These are phyloP conservation scores for Pocillopora damicornis DNA, from an alignment of 64 coral and sea anemone genomes.

Conservation along the genomic window DNA sequence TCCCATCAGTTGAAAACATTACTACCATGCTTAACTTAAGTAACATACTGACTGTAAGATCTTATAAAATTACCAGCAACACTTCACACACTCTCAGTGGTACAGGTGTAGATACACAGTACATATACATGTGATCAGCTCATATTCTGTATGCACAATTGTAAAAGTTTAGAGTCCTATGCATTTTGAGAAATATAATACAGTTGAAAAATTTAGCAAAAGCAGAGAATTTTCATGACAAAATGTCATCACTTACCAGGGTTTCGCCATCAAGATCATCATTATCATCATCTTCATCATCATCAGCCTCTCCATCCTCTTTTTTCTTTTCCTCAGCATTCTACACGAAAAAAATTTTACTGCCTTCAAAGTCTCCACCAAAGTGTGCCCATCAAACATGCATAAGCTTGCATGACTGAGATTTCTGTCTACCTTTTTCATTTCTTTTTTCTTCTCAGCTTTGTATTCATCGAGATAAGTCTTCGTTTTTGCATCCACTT, in stretches of 20 bases:
- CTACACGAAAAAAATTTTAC: background rate
- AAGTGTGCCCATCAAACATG: too few relatives aligned
- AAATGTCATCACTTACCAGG: conserved; percentile 41
- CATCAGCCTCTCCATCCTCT: conserved; percentile 85
- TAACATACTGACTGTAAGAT: too few relatives aligned
- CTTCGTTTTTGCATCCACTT: conserved; percentile 99
- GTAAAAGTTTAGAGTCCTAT: too few relatives aligned
- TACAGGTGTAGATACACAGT: too few relatives aligned
- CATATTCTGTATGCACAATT: too few relatives aligned
- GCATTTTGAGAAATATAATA: too few relatives aligned
- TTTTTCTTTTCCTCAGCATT: conserved; percentile 38
- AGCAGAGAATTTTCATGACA: background rate
- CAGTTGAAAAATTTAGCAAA: too few relatives aligned
- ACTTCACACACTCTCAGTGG: too few relatives aligned
- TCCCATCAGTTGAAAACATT: background rate
- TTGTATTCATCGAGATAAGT: conserved; percentile 94
- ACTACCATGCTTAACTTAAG: too few relatives aligned
- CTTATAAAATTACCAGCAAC: too few relatives aligned
- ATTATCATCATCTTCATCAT: conserved; percentile 71
- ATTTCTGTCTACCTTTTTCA: conserved; percentile 11
- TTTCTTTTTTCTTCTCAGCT: conserved; percentile 77
- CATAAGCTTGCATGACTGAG: too few relatives aligned
- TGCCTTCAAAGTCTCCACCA: background rate
- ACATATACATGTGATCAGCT: too few relatives aligned
- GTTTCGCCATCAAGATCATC: conserved; percentile 74